Percentiles rank a stretch among this genome's conserved stretches.
Conservation (phyloP, 2,888 invertebrate species). For the Cerceris ruficornis region DNA sequence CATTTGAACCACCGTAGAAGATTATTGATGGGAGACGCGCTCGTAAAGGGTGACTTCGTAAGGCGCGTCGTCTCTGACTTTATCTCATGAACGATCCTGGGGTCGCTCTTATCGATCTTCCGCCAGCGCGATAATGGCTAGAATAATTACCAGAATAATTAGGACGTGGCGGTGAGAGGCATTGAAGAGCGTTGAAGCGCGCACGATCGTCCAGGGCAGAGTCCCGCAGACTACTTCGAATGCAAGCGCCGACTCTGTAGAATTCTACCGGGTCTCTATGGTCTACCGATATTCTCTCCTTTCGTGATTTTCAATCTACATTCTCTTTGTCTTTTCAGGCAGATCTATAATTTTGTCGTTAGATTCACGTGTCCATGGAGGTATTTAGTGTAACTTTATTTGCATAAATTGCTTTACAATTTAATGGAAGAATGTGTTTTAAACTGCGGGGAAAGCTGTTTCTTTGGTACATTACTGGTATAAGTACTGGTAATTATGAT, state of each 20-base stretch:
- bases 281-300: not conserved
- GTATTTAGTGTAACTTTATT: too few species aligned
- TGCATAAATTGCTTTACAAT: too few species aligned
- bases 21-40: conserved; percentile 45
- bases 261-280: conserved; percentile 23
- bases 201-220: conserved; percentile 52
- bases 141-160: conserved; percentile 75
- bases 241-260: conserved; percentile 36
- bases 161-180: conserved; percentile 64
- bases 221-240: conserved; percentile 50
- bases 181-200: conserved; percentile 66
- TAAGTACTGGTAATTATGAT: too few species aligned
- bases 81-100: conserved; percentile 49
- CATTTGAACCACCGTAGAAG: conserved; percentile 39
- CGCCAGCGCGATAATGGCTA: conserved; percentile 64
- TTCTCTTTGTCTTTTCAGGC: not conserved
- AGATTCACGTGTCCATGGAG: too few species aligned
- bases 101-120: conserved; percentile 58
- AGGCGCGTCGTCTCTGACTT: conserved; percentile 44
- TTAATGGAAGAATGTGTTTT: too few species aligned
- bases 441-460: too few species aligned
- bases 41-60: conserved; percentile 42
- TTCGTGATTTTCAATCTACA: not conserved
- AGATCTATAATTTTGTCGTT: too few species aligned
- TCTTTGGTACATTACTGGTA: too few species aligned